Evolutionary conservation across 2,113 vertebrate species (phyloP), one percentile per base, ranked within the genome.

Genomic region (Daubentonia madagascariensis): DNA sequence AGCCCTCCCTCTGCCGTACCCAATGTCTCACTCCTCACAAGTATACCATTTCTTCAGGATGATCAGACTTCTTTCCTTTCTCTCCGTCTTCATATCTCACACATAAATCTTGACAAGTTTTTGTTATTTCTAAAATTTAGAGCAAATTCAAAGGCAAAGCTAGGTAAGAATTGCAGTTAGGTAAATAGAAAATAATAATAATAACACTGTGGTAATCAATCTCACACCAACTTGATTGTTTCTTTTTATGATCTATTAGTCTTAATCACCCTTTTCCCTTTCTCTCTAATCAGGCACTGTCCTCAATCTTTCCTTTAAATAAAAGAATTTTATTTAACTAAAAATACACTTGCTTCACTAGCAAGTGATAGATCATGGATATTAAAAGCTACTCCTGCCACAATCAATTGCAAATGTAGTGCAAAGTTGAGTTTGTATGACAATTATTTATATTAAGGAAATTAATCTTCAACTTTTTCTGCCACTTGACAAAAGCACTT

Each of bases 111-210:
- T 85, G 32, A 81, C 67, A 75, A 59, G 6, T 5, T 35, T 80
- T 81, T 91, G n/a, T 12, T 59, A 87, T 76, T 78, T 81, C 17
- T 78, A 57, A 80, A 79, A 67, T 43, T 50, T 52, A 86, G 28
- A 63, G 22, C 8, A 16, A 95, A n/a, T 14, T 57, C 14, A 68
- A 52, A 13, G 12, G 7, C 14, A 63, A 85, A 79, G 20, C 3
- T 13, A 54, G 12, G 35, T 67, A 67, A 73, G 3, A 90, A 45
- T 86, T 89, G 16, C 30, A 78, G 11, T 63, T 75, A 78, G 32
- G 32, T 40, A 32, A 67, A 72, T n/a, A 75, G 28, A 81, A 81
- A 75, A 13, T 45, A 65, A 52, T 3, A 54, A n/a, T 13, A 76
- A 32, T 17, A 85, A 28, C 30, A 23, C 20, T 90, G 61, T 18